Percentiles rank a stretch among this genome's conserved stretches.
These are phyloP conservation scores for Romanogobio albipinnatus DNA, from an alignment of 2,113 vertebrate species.

Conservation along the genomic window DNA sequence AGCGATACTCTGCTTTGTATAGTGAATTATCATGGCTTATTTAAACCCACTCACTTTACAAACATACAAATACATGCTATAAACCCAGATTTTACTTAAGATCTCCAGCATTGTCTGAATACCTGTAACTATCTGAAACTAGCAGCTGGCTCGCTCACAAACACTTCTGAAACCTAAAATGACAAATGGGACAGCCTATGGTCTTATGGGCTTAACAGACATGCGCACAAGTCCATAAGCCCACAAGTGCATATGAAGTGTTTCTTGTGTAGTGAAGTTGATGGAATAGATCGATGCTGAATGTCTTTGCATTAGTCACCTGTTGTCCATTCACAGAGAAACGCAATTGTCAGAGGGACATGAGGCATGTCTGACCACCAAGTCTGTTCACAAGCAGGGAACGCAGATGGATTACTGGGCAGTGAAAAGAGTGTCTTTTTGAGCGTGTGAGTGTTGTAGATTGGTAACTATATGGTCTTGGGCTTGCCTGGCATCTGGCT, in stretches of 20 bases:
- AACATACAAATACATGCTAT: background rate
- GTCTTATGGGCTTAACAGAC: no score
- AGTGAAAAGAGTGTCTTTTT: background rate
- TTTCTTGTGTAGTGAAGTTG: background rate
- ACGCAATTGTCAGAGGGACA: background rate
- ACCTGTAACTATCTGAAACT: background rate
- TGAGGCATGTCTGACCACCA: background rate
- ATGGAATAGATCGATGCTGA: background rate
- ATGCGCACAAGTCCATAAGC: no score
- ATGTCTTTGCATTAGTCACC: background rate
- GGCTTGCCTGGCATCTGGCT: constrained; percentile 39
- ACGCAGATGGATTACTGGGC: background rate
- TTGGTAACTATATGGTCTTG: constrained; percentile 33
- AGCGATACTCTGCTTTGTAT: background rate
- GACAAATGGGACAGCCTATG: no score
- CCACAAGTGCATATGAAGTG: no score
- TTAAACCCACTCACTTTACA: background rate
- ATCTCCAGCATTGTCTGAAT: background rate
- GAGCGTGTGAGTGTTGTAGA: constrained; percentile 2
- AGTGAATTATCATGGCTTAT: constrained; percentile 1
- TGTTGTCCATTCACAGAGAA: background rate
- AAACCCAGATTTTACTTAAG: background rate
- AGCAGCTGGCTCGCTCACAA: background rate
- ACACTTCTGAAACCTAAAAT: no score
- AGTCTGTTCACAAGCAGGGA: background rate